A percentile compares a stretch with the other conserved stretches of the same genome.
Evolutionary conservation across 2,113 vertebrate genomes (phyloP).

Genomic region (Dryoscopus gambensis): DNA sequence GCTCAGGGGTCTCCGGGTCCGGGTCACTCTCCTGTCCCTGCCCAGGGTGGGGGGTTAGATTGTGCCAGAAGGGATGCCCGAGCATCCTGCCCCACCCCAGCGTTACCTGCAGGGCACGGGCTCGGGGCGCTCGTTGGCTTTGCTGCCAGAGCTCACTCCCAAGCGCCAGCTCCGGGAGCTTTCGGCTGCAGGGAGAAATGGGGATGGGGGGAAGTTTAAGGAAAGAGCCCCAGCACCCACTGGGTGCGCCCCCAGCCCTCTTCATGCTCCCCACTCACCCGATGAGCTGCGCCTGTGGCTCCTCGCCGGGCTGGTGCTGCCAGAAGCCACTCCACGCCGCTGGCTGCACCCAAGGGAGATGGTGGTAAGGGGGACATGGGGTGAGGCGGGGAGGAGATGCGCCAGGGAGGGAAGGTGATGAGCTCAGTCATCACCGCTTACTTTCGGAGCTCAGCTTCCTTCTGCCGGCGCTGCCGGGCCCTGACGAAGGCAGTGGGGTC

Average conservation of each 20-base stretch:
- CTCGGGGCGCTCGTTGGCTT: neutral
- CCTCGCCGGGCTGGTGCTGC: conserved; percentile 41
- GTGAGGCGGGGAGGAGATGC: neutral
- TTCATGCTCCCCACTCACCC: neutral
- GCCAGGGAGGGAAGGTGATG: neutral
- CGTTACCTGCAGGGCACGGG: neutral
- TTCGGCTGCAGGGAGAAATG: conserved; percentile 65
- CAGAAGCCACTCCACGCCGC: conserved; percentile 45
- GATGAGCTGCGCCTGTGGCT: conserved; percentile 76
- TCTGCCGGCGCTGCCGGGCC: conserved; percentile 80
- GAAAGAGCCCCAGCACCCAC: neutral
- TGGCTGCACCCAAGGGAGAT: conserved; percentile 63
- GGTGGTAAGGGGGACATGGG: neutral
- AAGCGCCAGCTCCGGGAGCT: neutral
- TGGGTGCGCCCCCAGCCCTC: neutral
- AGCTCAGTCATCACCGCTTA: conserved; percentile 15
- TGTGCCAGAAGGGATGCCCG: neutral
- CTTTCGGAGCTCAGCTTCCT: conserved; percentile 82
- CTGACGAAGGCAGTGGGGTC: conserved; percentile 90
- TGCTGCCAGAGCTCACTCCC: neutral
- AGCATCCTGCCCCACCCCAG: neutral
- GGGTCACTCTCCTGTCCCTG: neutral
- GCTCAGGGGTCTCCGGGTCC: neutral
- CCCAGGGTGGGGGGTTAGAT: neutral
- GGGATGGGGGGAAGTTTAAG: neutral